Percentiles rank a stretch among this genome's conserved stretches.
phyloP scores from a whole-genome alignment of 2,797 vertebrate genomes.

The Phoxinus dragarum region DNA sequence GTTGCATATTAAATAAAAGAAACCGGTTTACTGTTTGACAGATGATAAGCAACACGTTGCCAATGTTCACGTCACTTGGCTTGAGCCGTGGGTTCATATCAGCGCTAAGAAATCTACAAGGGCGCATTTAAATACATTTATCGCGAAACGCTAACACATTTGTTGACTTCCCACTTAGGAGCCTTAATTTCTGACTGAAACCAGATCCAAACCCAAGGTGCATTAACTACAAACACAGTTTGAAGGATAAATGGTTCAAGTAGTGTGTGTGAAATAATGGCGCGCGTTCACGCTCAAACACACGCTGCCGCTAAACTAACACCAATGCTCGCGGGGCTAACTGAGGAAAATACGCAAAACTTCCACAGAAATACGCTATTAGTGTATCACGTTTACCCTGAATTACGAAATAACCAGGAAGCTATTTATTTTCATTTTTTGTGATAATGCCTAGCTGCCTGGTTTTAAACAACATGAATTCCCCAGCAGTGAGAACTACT shows the following conservation, averaged over 20 bases:
- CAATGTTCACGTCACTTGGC: constrained; percentile 2
- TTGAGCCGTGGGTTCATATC: neutral
- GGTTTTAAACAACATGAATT: neutral
- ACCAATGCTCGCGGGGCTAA: constrained; percentile 4
- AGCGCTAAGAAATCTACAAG: neutral
- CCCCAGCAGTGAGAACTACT: constrained; percentile 1
- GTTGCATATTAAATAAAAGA: neutral
- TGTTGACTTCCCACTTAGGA: neutral
- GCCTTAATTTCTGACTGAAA: neutral
- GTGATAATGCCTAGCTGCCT: neutral
- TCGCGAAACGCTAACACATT: neutral
- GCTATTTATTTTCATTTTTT: neutral
- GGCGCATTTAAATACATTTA: neutral
- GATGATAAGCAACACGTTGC: constrained; percentile 19
- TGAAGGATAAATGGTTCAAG: neutral
- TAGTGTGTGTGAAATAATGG: constrained; percentile 33
- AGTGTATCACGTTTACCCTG: too few species aligned
- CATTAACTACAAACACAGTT: constrained; percentile 10
- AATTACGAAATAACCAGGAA: neutral
- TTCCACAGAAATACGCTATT: neutral
- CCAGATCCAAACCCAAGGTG: neutral
- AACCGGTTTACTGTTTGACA: neutral
- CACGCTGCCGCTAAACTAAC: constrained; percentile 9
- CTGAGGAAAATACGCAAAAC: constrained; percentile 21
- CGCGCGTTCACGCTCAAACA: constrained; percentile 34